A percentile compares a stretch with the other conserved stretches of the same genome.
Evolutionary conservation across 2,797 vertebrate species (phyloP).

Genomic region (Chanos chanos): DNA sequence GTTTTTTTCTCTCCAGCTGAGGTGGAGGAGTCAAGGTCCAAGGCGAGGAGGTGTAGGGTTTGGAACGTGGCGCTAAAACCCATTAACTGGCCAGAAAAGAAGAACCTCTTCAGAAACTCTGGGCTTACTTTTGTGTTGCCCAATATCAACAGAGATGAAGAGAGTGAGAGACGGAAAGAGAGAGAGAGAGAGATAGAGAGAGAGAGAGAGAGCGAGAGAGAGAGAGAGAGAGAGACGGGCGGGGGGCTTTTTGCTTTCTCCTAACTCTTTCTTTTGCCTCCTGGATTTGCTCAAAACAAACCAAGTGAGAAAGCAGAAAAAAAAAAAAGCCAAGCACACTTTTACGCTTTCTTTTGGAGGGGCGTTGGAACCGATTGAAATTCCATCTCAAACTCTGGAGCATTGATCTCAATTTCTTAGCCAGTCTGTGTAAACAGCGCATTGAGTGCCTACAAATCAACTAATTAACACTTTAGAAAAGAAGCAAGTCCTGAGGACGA

Average conservation of each 20-base stretch:
- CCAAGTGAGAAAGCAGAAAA: constrained; percentile 32
- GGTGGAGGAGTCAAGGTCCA: neutral
- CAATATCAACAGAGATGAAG: neutral
- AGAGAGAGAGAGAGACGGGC: too few species aligned
- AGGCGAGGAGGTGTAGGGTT: constrained; percentile 13
- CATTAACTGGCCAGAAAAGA: constrained; percentile 13
- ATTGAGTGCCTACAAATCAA: constrained; percentile 69
- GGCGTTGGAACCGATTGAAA: constrained; percentile 60
- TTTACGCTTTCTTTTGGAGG: constrained; percentile 58
- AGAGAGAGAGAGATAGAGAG: too few species aligned
- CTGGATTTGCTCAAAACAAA: constrained; percentile 32
- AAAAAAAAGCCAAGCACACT: constrained; percentile 40
- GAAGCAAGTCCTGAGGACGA: constrained; percentile 51
- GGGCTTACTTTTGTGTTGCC: neutral
- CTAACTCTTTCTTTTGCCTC: constrained; percentile 4
- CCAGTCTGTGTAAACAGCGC: constrained; percentile 69
- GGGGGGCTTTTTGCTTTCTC: neutral
- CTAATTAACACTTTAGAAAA: constrained; percentile 73
- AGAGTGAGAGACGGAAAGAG: too few species aligned
- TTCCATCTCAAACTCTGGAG: constrained; percentile 55
- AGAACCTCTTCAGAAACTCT: neutral
- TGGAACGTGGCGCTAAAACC: constrained; percentile 21
- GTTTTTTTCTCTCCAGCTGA: neutral
- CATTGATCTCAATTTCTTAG: constrained; percentile 68
- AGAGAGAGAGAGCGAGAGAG: too few species aligned